These are phyloP conservation scores for Megaceryle alcyon DNA, from an alignment of 2,797 vertebrate species.

Conservation along the genomic window DNA sequence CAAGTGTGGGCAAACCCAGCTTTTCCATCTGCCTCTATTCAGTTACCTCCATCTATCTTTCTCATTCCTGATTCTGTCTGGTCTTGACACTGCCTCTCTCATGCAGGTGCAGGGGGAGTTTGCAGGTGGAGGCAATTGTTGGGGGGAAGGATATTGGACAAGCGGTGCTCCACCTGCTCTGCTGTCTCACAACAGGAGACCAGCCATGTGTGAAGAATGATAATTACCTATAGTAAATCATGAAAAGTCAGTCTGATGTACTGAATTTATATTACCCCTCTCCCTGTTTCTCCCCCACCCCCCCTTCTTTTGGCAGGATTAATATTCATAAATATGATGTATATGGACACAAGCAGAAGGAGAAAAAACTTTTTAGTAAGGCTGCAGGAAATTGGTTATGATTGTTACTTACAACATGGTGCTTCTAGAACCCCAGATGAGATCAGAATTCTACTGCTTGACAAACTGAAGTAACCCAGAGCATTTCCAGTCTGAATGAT, in stretches of 20 bases:
- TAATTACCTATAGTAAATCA: conserved; percentile 64
- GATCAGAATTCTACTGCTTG: background rate
- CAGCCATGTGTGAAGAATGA: conserved; percentile 18
- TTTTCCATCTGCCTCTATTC: background rate
- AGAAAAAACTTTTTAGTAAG: background rate
- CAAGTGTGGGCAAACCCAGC: background rate
- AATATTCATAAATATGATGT: background rate
- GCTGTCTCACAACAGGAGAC: background rate
- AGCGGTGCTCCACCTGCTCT: conserved; percentile 17
- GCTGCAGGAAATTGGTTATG: background rate
- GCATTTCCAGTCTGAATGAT: background rate
- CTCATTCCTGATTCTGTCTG: background rate
- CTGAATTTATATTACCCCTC: conserved; percentile 46
- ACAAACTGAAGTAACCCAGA: background rate
- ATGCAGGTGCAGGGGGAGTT: background rate
- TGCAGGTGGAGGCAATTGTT: background rate
- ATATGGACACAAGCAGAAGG: background rate
- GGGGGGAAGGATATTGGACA: background rate
- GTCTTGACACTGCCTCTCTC: background rate
- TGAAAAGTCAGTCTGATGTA: background rate
- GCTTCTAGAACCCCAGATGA: background rate
- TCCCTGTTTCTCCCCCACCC: background rate
- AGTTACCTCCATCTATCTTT: background rate
- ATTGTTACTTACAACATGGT: background rate
- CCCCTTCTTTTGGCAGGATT: background rate